Percentiles rank a stretch among this genome's conserved stretches.
phyloP scores from a whole-genome alignment of 64 coral and sea anemone genomes.

The Acropora tenuis region DNA sequence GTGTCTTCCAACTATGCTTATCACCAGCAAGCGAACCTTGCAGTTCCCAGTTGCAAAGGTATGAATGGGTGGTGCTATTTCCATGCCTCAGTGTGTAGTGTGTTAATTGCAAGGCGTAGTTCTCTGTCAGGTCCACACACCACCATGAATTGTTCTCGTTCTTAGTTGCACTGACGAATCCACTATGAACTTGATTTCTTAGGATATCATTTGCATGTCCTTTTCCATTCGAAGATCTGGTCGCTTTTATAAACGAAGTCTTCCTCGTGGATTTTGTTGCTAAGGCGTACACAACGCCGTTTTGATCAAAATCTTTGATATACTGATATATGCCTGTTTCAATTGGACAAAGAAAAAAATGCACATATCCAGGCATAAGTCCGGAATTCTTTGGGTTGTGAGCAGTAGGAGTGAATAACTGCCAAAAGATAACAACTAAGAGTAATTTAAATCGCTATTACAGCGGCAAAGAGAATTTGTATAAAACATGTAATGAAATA shows the following conservation, averaged over 20 bases:
- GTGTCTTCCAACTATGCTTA: slow-evolving; percentile 56
- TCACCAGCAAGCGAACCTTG: slow-evolving; percentile 82
- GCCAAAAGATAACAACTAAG: no score
- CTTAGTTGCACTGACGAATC: slow-evolving; percentile 68
- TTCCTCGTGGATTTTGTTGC: slow-evolving; percentile 74
- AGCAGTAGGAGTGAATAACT: no score
- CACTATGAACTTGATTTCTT: slow-evolving; percentile 75
- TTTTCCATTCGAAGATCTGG: slow-evolving; percentile 65
- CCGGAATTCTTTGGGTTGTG: no score
- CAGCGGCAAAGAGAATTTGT: no score
- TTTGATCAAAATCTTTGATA: slow-evolving; percentile 82
- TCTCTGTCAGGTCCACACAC: slow-evolving; percentile 74
- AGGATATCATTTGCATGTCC: slow-evolving; percentile 70
- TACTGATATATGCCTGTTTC: slow-evolving; percentile 77
- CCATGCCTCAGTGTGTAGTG: slow-evolving; percentile 74
- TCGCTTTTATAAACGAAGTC: slow-evolving; percentile 58
- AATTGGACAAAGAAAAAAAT: not conserved
- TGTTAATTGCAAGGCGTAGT: slow-evolving; percentile 66
- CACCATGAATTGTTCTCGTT: slow-evolving; percentile 87
- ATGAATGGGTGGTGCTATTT: slow-evolving; percentile 64
- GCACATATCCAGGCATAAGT: no score
- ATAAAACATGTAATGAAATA: no score
- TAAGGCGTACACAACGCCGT: slow-evolving; percentile 78
- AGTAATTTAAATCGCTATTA: no score
- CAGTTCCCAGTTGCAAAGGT: slow-evolving; percentile 72